A percentile compares a stretch with the other conserved stretches of the same genome.
Evolutionary conservation across 2,888 invertebrate genomes (phyloP).

Genomic region (Lissonota sp.): DNA sequence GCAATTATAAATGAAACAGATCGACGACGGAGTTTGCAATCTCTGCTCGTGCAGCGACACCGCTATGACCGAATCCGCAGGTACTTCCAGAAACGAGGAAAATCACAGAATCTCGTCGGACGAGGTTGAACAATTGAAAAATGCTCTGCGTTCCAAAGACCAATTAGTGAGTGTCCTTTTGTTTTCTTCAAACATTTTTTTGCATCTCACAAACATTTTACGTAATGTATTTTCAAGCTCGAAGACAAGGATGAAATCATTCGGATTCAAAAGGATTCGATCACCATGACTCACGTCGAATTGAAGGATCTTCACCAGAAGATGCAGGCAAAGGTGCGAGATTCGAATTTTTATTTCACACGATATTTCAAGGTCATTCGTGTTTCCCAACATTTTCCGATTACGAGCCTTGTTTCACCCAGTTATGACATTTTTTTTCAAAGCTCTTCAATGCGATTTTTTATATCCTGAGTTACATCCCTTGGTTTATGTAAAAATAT

Average conservation of each 20-base stretch:
- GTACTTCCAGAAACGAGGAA: slow-evolving; percentile 69
- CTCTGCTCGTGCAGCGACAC: slow-evolving; percentile 59
- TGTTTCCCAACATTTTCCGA: neutral
- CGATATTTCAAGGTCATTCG: neutral
- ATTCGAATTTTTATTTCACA: neutral
- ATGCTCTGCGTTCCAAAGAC: slow-evolving; percentile 76
- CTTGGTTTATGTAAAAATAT: slow-evolving; percentile 19
- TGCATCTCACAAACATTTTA: neutral
- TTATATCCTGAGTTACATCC: slow-evolving; percentile 29
- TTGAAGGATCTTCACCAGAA: slow-evolving; percentile 78
- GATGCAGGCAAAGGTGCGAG: slow-evolving; percentile 78
- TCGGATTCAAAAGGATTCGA: slow-evolving; percentile 79
- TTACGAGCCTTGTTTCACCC: neutral
- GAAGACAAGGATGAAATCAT: slow-evolving; percentile 80
- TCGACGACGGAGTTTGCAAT: slow-evolving; percentile 62
- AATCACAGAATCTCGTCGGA: slow-evolving; percentile 70
- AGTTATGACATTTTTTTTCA: slow-evolving; percentile 5
- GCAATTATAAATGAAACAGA: slow-evolving; percentile 34
- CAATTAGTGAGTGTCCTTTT: slow-evolving; percentile 74
- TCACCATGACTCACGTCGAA: slow-evolving; percentile 78
- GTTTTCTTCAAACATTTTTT: neutral
- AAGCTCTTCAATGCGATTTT: slow-evolving; percentile 29
- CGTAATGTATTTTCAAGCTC: slow-evolving; percentile 70
- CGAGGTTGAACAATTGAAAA: slow-evolving; percentile 77
- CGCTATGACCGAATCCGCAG: slow-evolving; percentile 40